Conservation (phyloP, 1,140 invertebrate species). For the Chironomus tepperi region DNA sequence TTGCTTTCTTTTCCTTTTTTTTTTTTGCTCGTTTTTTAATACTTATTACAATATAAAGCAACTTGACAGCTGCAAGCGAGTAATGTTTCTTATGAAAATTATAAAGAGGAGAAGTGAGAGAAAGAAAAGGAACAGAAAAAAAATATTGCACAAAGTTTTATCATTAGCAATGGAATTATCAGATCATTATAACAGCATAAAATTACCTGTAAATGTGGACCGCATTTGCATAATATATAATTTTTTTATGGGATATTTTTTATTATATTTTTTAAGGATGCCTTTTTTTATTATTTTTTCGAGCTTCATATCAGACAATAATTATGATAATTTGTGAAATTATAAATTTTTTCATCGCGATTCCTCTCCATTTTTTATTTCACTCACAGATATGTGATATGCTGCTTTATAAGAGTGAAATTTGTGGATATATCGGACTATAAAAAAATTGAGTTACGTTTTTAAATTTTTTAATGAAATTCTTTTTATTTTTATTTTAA, state of each 20-base stretch:
- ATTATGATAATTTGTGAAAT: not conserved
- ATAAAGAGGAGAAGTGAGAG: no score
- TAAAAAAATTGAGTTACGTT: no score
- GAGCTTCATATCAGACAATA: conserved; percentile 8
- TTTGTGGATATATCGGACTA: no score
- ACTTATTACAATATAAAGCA: not conserved
- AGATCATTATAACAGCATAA: conserved; percentile 19
- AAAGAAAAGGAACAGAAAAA: conserved; percentile 1
- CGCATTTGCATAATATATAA: not conserved
- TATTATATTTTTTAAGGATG: not conserved
- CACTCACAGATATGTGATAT: no score
- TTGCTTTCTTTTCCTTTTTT: conserved; percentile 16
- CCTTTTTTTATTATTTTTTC: conserved; percentile 11
- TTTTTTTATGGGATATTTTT: conserved; percentile 1
- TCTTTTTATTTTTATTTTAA: no score
- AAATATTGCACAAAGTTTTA: conserved; percentile 23
- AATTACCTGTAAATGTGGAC: conserved; percentile 22
- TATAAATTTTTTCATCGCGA: no score
- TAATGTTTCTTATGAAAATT: not conserved
- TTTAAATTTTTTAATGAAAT: no score
- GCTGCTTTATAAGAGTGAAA: no score
- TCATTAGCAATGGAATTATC: conserved; percentile 22
- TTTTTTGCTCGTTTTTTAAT: not conserved
- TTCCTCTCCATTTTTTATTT: no score
- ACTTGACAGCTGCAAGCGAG: conserved; percentile 21